Percentiles rank a stretch among this genome's conserved stretches.
Evolutionary conservation across 2,888 invertebrate species (phyloP).

Genomic region (Augiades crinisus): DNA sequence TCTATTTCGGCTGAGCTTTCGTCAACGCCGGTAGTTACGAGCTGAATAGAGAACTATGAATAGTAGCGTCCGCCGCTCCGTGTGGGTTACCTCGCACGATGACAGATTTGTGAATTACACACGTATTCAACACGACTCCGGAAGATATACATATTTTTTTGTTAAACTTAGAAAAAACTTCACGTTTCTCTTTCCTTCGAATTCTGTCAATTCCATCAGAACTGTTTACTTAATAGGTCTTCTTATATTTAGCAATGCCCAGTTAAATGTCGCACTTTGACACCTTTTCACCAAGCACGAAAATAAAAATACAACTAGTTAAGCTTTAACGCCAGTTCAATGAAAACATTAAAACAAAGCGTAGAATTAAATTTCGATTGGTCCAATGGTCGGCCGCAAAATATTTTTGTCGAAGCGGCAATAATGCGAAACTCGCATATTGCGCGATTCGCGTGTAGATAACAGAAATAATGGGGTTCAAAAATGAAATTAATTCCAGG

Average conservation of each 20-base stretch:
- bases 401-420: constrained; percentile 73
- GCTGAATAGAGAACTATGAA: constrained; percentile 58
- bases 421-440: constrained; percentile 77
- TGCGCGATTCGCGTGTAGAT: constrained; percentile 75
- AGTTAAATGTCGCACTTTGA: too few relatives aligned
- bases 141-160: constrained; percentile 36
- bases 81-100: constrained; percentile 48
- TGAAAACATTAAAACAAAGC: constrained; percentile 21
- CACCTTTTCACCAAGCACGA: too few relatives aligned
- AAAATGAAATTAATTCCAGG: constrained; percentile 82
- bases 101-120: constrained; percentile 77
- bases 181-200: too few relatives aligned
- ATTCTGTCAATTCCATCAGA: too few relatives aligned
- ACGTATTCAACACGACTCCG: constrained; percentile 49
- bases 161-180: too few relatives aligned
- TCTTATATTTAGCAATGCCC: too few relatives aligned
- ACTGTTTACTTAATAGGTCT: too few relatives aligned
- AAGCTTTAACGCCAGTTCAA: too few relatives aligned
- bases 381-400: constrained; percentile 48
- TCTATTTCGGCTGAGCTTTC: constrained; percentile 70
- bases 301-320: too few relatives aligned
- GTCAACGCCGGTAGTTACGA: constrained; percentile 54
- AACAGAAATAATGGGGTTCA: constrained; percentile 81
- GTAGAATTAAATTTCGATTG: constrained; percentile 18
- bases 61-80: constrained; percentile 51